These are phyloP conservation scores for Sphaeridia pumilis DNA, from an alignment of 2,888 invertebrate genomes.

Conservation along the genomic window DNA sequence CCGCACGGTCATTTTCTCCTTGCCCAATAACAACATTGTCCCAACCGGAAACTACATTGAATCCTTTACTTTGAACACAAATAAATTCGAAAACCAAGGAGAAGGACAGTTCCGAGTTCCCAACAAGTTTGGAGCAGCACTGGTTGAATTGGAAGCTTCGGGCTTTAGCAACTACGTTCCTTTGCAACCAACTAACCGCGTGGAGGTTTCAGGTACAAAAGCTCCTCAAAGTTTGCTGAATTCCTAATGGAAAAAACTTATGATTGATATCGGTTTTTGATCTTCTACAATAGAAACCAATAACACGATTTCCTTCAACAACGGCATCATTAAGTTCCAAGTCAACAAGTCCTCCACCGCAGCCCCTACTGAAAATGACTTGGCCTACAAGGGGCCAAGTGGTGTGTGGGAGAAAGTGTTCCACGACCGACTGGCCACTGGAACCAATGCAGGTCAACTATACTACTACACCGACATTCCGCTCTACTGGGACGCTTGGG, in stretches of 20 bases:
- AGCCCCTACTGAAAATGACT: slow-evolving; percentile 14
- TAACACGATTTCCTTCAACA: not conserved
- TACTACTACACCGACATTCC: slow-evolving; percentile 45
- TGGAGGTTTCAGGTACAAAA: slow-evolving; percentile 3
- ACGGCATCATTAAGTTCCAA: slow-evolving; percentile 5
- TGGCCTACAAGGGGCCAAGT: slow-evolving; percentile 10
- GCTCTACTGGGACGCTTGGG: slow-evolving; percentile 48
- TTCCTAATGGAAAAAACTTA: not conserved
- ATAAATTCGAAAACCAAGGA: slow-evolving; percentile 1
- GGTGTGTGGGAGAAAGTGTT: slow-evolving; percentile 13
- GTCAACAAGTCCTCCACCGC: slow-evolving; percentile 17
- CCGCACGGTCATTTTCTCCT: slow-evolving; percentile 28
- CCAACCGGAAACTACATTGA: slow-evolving; percentile 14
- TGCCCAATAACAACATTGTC: slow-evolving; percentile 14
- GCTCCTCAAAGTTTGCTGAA: not conserved
- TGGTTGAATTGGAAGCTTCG: slow-evolving; percentile 16
- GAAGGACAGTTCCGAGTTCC: slow-evolving; percentile 18
- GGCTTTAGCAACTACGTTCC: slow-evolving; percentile 18
- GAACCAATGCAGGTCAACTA: slow-evolving; percentile 36
- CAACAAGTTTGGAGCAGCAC: slow-evolving; percentile 17
- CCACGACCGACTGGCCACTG: slow-evolving; percentile 13
- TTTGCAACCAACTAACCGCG: slow-evolving; percentile 9
- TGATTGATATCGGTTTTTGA: not conserved
- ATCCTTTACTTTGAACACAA: slow-evolving; percentile 11
- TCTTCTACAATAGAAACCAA: not conserved